A percentile compares a stretch with the other conserved stretches of the same genome.
These are phyloP conservation scores for Cheirogaleus major DNA, from an alignment of 2,797 vertebrate species.

Conservation along the genomic window DNA sequence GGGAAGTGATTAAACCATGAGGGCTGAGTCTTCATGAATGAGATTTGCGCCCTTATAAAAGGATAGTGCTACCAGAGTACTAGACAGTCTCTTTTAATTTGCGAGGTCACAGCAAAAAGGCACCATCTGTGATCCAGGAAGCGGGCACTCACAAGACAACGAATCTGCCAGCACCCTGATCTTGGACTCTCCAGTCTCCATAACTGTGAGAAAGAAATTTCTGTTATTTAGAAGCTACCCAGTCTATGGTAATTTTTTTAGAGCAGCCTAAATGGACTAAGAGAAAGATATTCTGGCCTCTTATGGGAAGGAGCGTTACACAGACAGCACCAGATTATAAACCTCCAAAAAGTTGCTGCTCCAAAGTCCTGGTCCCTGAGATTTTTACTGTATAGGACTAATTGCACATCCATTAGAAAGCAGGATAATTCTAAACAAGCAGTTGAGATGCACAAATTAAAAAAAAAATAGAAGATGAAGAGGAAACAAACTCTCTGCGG, in stretches of 20 bases:
- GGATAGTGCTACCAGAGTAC: not conserved
- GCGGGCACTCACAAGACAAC: not conserved
- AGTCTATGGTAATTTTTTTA: not conserved
- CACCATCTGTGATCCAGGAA: not conserved
- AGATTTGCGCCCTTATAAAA: not conserved
- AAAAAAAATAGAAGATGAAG: conserved; percentile 23
- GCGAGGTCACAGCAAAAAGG: not conserved
- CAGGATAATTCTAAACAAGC: conserved; percentile 49
- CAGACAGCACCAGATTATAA: not conserved
- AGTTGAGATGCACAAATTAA: not conserved
- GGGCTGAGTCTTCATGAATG: not conserved
- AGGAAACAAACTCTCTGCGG: conserved; percentile 57
- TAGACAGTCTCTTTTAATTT: too few relatives aligned
- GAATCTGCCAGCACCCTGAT: not conserved
- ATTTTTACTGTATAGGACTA: not conserved
- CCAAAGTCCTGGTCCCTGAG: not conserved
- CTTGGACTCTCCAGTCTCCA: not conserved
- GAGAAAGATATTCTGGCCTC: not conserved
- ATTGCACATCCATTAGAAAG: conserved; percentile 26
- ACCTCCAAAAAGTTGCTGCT: not conserved
- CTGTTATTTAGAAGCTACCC: not conserved
- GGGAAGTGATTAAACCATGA: not conserved
- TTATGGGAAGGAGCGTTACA: not conserved
- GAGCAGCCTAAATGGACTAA: not conserved
- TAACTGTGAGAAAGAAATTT: not conserved